A percentile compares a stretch with the other conserved stretches of the same genome.
These are phyloP conservation scores for Schrankia costaestrigalis DNA, from an alignment of 2,888 invertebrate species.

Conservation along the genomic window DNA sequence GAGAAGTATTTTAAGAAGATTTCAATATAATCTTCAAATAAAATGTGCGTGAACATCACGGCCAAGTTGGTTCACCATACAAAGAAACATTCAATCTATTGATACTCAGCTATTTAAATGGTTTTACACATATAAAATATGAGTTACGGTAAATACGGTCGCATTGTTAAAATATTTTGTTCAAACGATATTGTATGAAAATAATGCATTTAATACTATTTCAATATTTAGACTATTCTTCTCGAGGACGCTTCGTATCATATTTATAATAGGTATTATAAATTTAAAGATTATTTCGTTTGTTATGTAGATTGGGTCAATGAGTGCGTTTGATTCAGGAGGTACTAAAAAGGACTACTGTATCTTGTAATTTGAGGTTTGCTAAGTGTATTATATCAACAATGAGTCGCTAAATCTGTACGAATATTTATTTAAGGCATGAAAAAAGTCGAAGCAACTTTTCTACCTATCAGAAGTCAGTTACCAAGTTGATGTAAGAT, in stretches of 20 bases:
- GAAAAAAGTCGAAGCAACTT: too few relatives aligned
- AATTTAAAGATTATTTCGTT: conserved; percentile 27
- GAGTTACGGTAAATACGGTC: conserved; percentile 73
- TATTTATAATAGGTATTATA: conserved; percentile 31
- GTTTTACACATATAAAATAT: conserved; percentile 80
- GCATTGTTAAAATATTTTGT: conserved; percentile 66
- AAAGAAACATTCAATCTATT: conserved; percentile 76
- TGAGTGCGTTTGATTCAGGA: background rate
- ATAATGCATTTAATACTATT: conserved; percentile 75
- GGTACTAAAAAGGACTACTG: background rate
- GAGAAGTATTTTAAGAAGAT: conserved; percentile 12
- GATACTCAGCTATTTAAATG: conserved; percentile 77
- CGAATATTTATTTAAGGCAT: too few relatives aligned
- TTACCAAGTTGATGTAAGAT: too few relatives aligned
- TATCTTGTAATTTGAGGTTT: too few relatives aligned
- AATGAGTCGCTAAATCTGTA: too few relatives aligned
- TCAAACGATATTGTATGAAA: conserved; percentile 72
- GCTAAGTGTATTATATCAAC: too few relatives aligned
- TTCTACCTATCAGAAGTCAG: too few relatives aligned
- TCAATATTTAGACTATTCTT: conserved; percentile 67
- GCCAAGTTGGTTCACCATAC: conserved; percentile 79
- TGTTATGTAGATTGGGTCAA: conserved; percentile 17
- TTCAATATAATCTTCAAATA: conserved; percentile 54
- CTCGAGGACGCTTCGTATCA: conserved; percentile 44
- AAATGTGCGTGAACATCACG: conserved; percentile 78